Base-by-base conservation (phyloP, 2,888 invertebrate genomes). In the Hyposoter didymator region DNA sequence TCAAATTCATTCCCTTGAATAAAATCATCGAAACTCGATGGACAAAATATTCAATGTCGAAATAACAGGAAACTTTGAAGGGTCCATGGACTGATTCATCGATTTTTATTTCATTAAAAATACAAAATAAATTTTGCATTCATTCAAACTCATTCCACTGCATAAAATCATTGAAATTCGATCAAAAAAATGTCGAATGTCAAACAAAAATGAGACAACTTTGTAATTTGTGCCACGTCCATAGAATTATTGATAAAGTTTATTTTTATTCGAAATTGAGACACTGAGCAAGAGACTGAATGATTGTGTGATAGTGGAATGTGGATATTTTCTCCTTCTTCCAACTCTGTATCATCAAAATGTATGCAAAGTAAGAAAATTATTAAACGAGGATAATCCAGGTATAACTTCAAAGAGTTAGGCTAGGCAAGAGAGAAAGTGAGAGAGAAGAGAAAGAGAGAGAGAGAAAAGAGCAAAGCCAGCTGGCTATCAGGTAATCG, bases 401-500 rank as follows among this genome's bases (percentile, higher is more conserved):
- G 64, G 80, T 73, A 80, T 83, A 85, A 83, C 72, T 83, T 85
- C 55, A 49, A 59, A 59, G 39, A 78, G 85, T 47, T 55, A 43
- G 55, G 73, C 22, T 64, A 43, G 45, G 73, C 22, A 4, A 66
- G 78, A 28, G 52, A 55, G 43, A 43, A n/a, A 79, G 64, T 70
- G 66, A 70, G 12, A 49, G 55, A 35, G 32, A 14, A 32, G 45
- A n/a, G n/a, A n/a, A 45, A 70, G 39, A 35, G 32, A 14, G 49
- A 72, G 45, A 78, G 28, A 32, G 80, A 78, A 32, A 64, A 76
- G 22, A 74, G 75, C 19, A 35, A 22, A 73, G 55, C 74, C 78
- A 28, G 55, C 59, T 69, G 82, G 82, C 70, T 82, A 74, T 85
- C 85, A 64, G 79, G 83, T 85, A 85, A 85, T 83, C 83, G 83